Conservation (phyloP, 2,797 vertebrate genomes). For the Arremon brunneinucha region DNA sequence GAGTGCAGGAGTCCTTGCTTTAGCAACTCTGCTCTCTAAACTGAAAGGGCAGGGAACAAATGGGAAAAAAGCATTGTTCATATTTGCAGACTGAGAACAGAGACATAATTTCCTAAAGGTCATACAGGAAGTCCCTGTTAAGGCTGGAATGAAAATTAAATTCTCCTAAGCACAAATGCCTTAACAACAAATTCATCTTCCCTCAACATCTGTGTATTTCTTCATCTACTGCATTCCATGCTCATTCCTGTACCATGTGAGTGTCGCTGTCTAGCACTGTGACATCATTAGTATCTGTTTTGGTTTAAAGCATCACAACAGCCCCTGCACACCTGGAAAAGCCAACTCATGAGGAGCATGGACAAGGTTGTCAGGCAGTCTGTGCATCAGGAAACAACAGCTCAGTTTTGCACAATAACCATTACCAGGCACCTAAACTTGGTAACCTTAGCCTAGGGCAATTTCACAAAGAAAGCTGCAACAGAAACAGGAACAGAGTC, state of each 20-base stretch:
- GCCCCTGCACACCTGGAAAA: background rate
- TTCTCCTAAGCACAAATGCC: background rate
- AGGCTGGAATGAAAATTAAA: conserved; percentile 9
- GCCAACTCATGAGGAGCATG: rapidly evolving
- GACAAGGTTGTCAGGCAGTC: background rate
- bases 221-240: background rate
- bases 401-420: background rate
- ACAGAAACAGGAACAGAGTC: background rate
- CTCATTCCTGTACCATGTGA: background rate
- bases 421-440: background rate
- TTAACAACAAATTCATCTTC: background rate
- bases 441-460: background rate
- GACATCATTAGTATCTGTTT: background rate
- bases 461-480: background rate
- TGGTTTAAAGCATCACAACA: background rate
- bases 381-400: background rate
- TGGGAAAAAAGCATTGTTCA: background rate
- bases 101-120: background rate
- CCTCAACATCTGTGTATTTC: background rate
- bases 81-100: background rate
- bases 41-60: background rate
- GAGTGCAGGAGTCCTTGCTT: background rate
- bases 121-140: background rate
- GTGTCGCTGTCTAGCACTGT: background rate
- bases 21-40: background rate